Base-by-base conservation (phyloP, 2,797 vertebrate genomes). In the Labroides dimidiatus region DNA sequence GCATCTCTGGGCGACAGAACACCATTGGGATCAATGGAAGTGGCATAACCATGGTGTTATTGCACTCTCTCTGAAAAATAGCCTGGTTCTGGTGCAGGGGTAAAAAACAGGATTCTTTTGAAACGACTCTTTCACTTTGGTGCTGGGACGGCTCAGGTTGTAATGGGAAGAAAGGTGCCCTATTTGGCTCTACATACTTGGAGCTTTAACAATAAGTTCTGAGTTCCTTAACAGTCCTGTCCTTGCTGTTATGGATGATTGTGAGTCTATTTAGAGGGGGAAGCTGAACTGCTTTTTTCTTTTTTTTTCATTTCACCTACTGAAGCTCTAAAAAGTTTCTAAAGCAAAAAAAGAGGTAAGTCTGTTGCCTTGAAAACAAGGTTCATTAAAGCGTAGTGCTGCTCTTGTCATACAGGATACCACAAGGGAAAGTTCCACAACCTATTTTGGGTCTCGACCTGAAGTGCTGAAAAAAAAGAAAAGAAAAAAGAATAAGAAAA, bases 361-460 rank as follows among this genome's bases (percentile, higher is more conserved):
- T 67, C 16, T 60, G n/a, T 72, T 78, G 43, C 60, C 41, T 79
- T 67, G 37, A 78, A 87, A 80, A 71, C 60, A 83, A 63, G 42
- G 48, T 57, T 80, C 54, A 77, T 86, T 84, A 84, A 78, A 73
- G 58, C 59, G 69, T 48, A 64, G 73, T 66, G 47, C 64, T 51
- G 57, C 27, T 64, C 52, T 70, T 78, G 69, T 77, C 24, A 75
- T 77, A 39, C 49, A 20, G 41, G n/a, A 41, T 72, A 67, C 52
- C 79, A 68, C 73, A 44, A 60, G 71, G 64, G 68, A 85, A 41
- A 56, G 53, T 54, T 64, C 72, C 49, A 15, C 72, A 75, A 75
- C 86, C 84, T 81, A 83, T 82, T 86, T 85, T 64, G 43, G 58
- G 37, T 67, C 37, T 77, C 3, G 11, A 82, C 79, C 81, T 67